Evolutionary conservation across 2,888 invertebrate species (phyloP).

Genomic region (Meteorus colon): DNA sequence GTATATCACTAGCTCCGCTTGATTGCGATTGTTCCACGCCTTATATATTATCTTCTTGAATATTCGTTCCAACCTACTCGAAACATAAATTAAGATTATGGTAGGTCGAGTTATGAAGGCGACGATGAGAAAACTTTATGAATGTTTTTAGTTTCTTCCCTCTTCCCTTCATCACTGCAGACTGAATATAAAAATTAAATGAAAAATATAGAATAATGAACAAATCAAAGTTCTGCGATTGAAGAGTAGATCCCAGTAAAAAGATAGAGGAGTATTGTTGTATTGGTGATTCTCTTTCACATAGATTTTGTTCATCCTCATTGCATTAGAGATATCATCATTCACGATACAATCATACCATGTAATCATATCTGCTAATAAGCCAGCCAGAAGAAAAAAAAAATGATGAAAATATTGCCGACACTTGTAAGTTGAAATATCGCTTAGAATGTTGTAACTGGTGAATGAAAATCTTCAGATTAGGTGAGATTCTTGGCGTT

Average conservation of each 20-base stretch:
- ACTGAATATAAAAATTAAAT: constrained; percentile 23
- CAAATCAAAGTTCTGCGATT: constrained; percentile 17
- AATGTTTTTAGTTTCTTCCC: constrained; percentile 13
- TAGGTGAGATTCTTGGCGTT: constrained; percentile 60
- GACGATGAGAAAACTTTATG: not conserved
- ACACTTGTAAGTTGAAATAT: not conserved
- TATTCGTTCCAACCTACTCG: not conserved
- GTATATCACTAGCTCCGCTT: not conserved
- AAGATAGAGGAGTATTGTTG: constrained; percentile 15
- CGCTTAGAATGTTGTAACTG: constrained; percentile 7
- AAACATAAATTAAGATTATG: not conserved
- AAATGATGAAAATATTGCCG: constrained; percentile 13
- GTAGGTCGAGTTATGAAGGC: not conserved
- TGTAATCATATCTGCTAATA: not conserved
- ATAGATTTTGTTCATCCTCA: constrained; percentile 29
- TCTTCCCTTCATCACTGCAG: constrained; percentile 6
- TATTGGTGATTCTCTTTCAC: constrained; percentile 39
- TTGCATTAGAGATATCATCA: too few relatives aligned
- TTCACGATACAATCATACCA: not conserved
- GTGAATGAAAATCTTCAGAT: constrained; percentile 24
- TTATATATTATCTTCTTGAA: constrained; percentile 13
- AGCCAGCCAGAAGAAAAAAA: constrained; percentile 14
- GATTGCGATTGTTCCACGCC: not conserved
- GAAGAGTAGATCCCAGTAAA: not conserved
- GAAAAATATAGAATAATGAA: not conserved